These are phyloP conservation scores for Dryas iulia DNA, from an alignment of 1,140 invertebrate genomes.

Conservation along the genomic window DNA sequence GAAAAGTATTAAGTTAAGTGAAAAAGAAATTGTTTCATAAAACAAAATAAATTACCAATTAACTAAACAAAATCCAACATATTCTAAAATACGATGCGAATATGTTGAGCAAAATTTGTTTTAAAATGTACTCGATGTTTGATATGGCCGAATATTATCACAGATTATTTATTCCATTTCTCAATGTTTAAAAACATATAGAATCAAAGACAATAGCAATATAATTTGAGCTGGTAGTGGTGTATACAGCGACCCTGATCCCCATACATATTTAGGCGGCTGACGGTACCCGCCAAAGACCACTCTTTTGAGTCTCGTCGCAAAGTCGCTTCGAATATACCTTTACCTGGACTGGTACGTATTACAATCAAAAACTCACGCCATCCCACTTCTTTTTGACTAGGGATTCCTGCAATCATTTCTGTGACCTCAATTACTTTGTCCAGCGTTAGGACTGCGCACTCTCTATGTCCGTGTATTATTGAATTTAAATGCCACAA, in stretches of 20 bases:
- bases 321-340: conserved; percentile 89
- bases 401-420: conserved; percentile 59
- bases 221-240: conserved; percentile 87
- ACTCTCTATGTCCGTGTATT: conserved; percentile 81
- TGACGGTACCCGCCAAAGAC: conserved; percentile 84
- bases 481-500: conserved; percentile 84
- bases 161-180: conserved; percentile 16
- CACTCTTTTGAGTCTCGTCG: conserved; percentile 64
- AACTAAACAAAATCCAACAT: neutral
- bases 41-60: neutral
- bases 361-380: conserved; percentile 85
- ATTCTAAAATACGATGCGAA: neutral
- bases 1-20: neutral
- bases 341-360: conserved; percentile 84
- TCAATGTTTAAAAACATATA: conserved; percentile 4
- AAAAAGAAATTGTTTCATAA: neutral
- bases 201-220: conserved; percentile 85
- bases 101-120: conserved; percentile 4
- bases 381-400: conserved; percentile 64
- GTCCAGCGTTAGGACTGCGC: conserved; percentile 80
- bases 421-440: conserved; percentile 81
- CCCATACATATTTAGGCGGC: conserved; percentile 90
- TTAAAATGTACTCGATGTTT: conserved; percentile 2
- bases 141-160: conserved; percentile 24
- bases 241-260: conserved; percentile 89